These are phyloP conservation scores for Zaprionus kolodkinae DNA, from an alignment of 1,140 invertebrate species.

Conservation along the genomic window DNA sequence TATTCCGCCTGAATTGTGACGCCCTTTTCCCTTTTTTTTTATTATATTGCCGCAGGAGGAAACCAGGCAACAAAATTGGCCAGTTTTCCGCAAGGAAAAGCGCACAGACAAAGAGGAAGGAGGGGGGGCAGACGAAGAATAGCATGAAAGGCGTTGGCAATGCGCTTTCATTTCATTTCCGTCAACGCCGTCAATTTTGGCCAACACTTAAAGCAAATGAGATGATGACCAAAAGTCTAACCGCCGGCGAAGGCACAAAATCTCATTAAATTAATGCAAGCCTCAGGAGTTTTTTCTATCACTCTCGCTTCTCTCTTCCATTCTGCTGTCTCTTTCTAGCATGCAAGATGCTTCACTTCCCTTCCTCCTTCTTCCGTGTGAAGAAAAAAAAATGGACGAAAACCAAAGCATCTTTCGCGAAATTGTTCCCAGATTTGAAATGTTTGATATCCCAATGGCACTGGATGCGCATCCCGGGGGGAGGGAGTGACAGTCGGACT, in stretches of 20 bases:
- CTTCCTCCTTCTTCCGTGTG: neutral
- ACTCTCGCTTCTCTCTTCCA: neutral
- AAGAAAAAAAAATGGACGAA: neutral
- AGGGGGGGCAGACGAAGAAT: slow-evolving; percentile 17
- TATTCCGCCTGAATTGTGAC: slow-evolving; percentile 75
- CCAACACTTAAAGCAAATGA: slow-evolving; percentile 66
- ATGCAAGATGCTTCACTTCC: neutral
- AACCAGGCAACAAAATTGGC: slow-evolving; percentile 24
- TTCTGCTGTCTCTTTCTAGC: neutral
- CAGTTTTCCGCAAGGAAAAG: slow-evolving; percentile 30
- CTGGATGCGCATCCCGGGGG: neutral
- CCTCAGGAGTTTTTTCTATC: slow-evolving; percentile 59
- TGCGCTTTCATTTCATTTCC: slow-evolving; percentile 50
- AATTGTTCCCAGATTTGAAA: slow-evolving; percentile 60
- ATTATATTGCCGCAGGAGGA: slow-evolving; percentile 54
- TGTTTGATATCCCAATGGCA: slow-evolving; percentile 47
- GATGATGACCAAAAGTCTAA: slow-evolving; percentile 56
- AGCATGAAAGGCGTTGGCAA: slow-evolving; percentile 64
- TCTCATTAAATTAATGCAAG: slow-evolving; percentile 82
- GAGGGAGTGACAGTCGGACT: slow-evolving; percentile 4
- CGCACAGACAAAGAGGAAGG: neutral
- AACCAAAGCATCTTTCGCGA: slow-evolving; percentile 57
- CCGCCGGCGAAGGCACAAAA: slow-evolving; percentile 54
- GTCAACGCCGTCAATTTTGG: slow-evolving; percentile 49
- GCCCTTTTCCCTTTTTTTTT: slow-evolving; percentile 33